Percentiles rank a stretch among this genome's conserved stretches.
These are phyloP conservation scores for Stenopsyche tienmushanensis DNA, from an alignment of 1,140 invertebrate species.

Conservation along the genomic window DNA sequence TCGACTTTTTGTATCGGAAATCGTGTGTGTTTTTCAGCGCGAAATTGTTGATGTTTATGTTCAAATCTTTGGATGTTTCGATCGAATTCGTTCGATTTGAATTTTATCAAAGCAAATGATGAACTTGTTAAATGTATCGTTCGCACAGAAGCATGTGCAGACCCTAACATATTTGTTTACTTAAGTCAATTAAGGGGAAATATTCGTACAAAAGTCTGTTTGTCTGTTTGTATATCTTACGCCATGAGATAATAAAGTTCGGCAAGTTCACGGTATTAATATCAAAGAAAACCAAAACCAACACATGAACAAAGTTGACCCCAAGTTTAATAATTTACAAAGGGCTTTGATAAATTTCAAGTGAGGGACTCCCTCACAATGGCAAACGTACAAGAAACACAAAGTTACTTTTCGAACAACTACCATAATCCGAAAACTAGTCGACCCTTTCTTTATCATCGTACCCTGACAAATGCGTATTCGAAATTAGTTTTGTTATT, in stretches of 20 bases:
- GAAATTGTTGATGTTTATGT: too few relatives aligned
- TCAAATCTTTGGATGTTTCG: too few relatives aligned
- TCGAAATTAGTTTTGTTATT: conserved; percentile 39
- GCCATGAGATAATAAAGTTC: conserved; percentile 33
- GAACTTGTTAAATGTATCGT: background rate
- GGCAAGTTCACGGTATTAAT: conserved; percentile 33
- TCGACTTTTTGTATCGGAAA: too few relatives aligned
- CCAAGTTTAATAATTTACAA: conserved; percentile 38
- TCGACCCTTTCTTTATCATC: conserved; percentile 35
- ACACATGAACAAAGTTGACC: conserved; percentile 37
- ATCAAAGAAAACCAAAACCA: conserved; percentile 40
- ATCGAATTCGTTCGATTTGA: too few relatives aligned
- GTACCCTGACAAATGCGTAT: conserved; percentile 32
- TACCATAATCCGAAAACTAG: conserved; percentile 21
- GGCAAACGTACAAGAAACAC: conserved; percentile 23
- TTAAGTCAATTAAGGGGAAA: conserved; percentile 3
- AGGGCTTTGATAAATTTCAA: conserved; percentile 38
- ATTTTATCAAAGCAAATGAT: too few relatives aligned
- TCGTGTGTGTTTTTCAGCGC: too few relatives aligned
- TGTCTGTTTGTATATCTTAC: conserved; percentile 35
- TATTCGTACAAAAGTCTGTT: conserved; percentile 19
- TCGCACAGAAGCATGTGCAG: background rate
- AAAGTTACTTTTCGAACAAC: conserved; percentile 21
- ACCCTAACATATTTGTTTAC: background rate
- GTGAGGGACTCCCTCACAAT: conserved; percentile 24